Conservation (phyloP, 92 coral and sea anemone species). For the Bergia sp. region DNA sequence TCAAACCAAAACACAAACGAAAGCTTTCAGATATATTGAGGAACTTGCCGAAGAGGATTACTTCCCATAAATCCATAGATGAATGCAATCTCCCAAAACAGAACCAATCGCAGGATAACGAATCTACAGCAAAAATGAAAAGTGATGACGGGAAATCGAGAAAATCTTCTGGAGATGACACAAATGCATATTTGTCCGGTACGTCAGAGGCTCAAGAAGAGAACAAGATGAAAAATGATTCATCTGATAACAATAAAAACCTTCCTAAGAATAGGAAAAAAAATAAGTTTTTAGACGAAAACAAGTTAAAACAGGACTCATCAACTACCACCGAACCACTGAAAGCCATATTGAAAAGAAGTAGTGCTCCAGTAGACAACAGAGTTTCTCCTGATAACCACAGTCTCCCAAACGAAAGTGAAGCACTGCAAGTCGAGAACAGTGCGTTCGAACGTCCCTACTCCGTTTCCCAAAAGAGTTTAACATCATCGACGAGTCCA, state of each 20-base stretch:
- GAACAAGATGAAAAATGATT: neutral
- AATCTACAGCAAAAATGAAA: neutral
- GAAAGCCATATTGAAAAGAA: neutral
- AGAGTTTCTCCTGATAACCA: neutral
- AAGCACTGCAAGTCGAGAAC: too few relatives aligned
- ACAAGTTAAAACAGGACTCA: neutral
- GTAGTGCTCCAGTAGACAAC: neutral
- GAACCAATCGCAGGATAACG: neutral
- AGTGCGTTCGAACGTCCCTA: neutral
- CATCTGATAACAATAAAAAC: neutral
- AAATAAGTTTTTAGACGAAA: neutral
- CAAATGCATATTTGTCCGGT: neutral
- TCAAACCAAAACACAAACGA: slow-evolving; percentile 29
- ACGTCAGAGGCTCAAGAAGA: neutral
- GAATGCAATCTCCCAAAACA: neutral
- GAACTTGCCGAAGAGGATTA: slow-evolving; percentile 6
- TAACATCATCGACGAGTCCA: neutral
- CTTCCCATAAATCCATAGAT: slow-evolving; percentile 15
- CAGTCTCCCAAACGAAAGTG: neutral
- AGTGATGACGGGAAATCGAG: neutral
- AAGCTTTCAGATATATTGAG: slow-evolving; percentile 25
- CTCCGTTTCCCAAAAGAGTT: neutral
- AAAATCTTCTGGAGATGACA: neutral
- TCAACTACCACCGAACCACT: neutral
- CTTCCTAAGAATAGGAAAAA: neutral